These are phyloP conservation scores for Drosophila cracens DNA, from an alignment of 2,888 invertebrate species.

Conservation along the genomic window DNA sequence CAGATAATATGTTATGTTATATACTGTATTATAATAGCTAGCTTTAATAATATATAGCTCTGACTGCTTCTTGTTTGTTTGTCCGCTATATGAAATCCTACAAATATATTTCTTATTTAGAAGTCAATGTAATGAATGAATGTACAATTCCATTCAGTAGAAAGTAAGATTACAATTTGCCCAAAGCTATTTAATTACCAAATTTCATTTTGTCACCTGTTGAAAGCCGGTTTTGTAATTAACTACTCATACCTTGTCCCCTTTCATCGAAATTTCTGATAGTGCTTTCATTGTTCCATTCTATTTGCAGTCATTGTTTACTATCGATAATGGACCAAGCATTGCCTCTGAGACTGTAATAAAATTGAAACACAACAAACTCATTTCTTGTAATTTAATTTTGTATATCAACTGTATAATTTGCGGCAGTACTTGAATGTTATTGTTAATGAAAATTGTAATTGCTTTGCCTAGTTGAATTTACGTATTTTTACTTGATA, in stretches of 20 bases:
- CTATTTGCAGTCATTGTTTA: not conserved
- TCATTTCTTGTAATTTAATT: not conserved
- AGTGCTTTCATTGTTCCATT: not conserved
- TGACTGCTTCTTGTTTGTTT: not conserved
- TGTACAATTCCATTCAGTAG: not conserved
- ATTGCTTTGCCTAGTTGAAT: conserved; percentile 35
- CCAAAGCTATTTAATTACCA: not conserved
- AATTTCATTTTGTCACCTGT: not conserved
- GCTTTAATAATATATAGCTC: not conserved
- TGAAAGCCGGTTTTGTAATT: not conserved
- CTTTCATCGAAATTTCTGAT: not conserved
- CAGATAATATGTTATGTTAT: too few species aligned
- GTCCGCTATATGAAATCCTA: not conserved
- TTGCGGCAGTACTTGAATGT: not conserved
- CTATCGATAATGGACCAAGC: not conserved
- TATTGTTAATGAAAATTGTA: conserved; percentile 31
- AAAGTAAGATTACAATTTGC: not conserved
- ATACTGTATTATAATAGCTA: not conserved
- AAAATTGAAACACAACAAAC: not conserved
- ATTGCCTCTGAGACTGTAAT: not conserved
- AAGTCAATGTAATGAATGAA: not conserved
- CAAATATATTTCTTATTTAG: not conserved
- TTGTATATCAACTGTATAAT: not conserved
- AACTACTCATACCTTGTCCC: not conserved
- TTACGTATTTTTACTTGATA: conserved; percentile 25